These are phyloP conservation scores for Australoheros scitulus DNA, from an alignment of 2,113 vertebrate genomes.

Conservation along the genomic window DNA sequence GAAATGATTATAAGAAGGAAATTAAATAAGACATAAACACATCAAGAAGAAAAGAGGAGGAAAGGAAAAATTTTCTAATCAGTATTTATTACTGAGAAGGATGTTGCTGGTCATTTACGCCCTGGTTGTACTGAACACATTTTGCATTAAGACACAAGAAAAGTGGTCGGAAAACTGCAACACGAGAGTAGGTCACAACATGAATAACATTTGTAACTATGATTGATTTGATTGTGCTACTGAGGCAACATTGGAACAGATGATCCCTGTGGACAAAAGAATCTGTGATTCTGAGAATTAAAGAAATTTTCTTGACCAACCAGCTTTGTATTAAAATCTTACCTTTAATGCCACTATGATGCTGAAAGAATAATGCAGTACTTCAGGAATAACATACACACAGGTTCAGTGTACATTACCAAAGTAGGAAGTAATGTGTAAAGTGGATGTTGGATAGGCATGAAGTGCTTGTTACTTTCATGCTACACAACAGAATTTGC, in stretches of 20 bases:
- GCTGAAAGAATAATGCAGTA: neutral
- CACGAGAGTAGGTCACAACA: neutral
- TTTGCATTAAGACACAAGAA: neutral
- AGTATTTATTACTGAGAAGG: neutral
- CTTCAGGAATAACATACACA: neutral
- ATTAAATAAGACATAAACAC: neutral
- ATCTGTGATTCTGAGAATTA: neutral
- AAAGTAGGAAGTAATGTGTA: neutral
- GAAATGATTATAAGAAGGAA: neutral
- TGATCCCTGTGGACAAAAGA: neutral
- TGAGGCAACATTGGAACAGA: neutral
- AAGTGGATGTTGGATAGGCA: too few relatives aligned
- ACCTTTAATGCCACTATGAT: neutral
- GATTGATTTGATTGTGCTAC: neutral
- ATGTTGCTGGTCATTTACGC: neutral
- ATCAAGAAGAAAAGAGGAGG: neutral
- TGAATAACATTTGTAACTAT: neutral
- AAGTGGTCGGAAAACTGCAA: neutral
- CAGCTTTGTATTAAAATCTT: neutral
- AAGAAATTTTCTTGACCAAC: neutral
- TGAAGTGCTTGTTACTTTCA: too few relatives aligned
- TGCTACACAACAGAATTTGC: too few relatives aligned
- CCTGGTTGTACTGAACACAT: neutral
- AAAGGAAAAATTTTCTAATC: accelerated
- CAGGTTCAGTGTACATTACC: neutral